phyloP scores from a whole-genome alignment of 2,113 vertebrate species.

The Haplochromis burtoni region DNA sequence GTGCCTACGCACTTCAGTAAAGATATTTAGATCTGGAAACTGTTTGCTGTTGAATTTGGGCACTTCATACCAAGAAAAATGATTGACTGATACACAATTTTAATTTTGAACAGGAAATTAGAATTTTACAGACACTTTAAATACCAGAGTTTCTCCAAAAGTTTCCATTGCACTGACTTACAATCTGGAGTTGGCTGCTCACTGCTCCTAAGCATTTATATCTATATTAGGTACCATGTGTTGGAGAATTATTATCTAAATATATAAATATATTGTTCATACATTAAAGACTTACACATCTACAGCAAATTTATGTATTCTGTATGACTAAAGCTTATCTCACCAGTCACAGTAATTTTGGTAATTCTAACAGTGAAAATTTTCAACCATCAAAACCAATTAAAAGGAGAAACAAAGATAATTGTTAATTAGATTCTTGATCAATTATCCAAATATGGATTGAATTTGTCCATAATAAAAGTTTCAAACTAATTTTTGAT shows the following conservation, averaged over 20 bases:
- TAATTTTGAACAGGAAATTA: neutral
- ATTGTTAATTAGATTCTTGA: accelerated
- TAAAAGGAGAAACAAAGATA: neutral
- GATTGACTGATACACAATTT: neutral
- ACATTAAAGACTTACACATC: neutral
- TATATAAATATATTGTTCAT: neutral
- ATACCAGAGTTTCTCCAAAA: neutral
- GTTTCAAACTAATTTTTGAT: neutral
- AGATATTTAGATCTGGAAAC: neutral
- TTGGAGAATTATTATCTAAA: neutral
- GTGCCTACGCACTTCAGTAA: neutral
- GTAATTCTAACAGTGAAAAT: accelerated
- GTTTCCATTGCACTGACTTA: neutral
- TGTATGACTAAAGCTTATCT: neutral
- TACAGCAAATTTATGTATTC: neutral
- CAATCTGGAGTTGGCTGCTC: neutral
- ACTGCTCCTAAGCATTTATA: neutral
- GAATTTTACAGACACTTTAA: neutral
- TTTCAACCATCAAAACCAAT: neutral
- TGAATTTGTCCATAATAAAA: accelerated
- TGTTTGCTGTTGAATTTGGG: neutral
- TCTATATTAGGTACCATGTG: neutral
- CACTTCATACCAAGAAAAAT: neutral
- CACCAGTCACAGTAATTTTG: neutral
- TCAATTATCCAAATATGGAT: neutral